phyloP scores from a whole-genome alignment of 92 coral and sea anemone genomes.

The Zoanthus gigantus region DNA sequence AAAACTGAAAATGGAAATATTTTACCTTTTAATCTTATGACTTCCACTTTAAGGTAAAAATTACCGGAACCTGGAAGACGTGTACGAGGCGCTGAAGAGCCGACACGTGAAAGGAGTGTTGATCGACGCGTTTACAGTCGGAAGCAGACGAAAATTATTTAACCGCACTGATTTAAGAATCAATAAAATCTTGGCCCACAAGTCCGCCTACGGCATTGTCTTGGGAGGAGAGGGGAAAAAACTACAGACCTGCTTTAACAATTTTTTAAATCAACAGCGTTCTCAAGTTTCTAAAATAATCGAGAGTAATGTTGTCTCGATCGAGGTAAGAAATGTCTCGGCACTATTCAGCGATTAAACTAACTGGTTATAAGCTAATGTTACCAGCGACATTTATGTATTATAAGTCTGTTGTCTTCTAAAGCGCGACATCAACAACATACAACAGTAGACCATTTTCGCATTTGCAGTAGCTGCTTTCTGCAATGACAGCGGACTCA shows the following conservation, averaged over 20 bases:
- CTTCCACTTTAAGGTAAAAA: conserved; percentile 48
- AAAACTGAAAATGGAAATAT: neutral
- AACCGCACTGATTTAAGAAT: conserved; percentile 78
- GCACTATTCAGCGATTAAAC: neutral
- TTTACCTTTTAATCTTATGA: neutral
- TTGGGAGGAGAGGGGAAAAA: conserved; percentile 94
- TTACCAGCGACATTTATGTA: too few relatives aligned
- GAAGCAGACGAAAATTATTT: conserved; percentile 83
- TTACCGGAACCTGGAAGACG: conserved; percentile 85
- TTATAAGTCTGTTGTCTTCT: too few relatives aligned
- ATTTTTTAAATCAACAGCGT: conserved; percentile 84
- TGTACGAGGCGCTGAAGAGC: conserved; percentile 79
- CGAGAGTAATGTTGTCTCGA: conserved; percentile 71
- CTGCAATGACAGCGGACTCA: too few relatives aligned
- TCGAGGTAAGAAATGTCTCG: conserved; percentile 69
- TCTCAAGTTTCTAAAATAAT: conserved; percentile 83
- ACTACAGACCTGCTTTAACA: conserved; percentile 87
- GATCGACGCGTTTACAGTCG: conserved; percentile 90
- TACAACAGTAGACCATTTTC: too few relatives aligned
- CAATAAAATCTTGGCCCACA: conserved; percentile 81
- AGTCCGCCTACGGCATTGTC: conserved; percentile 92
- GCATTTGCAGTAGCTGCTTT: too few relatives aligned
- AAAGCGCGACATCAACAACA: too few relatives aligned
- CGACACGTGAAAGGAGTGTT: conserved; percentile 90
- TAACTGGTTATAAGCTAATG: too few relatives aligned